Conservation (phyloP, 2,113 vertebrate genomes). For the Dicaeum eximium region DNA sequence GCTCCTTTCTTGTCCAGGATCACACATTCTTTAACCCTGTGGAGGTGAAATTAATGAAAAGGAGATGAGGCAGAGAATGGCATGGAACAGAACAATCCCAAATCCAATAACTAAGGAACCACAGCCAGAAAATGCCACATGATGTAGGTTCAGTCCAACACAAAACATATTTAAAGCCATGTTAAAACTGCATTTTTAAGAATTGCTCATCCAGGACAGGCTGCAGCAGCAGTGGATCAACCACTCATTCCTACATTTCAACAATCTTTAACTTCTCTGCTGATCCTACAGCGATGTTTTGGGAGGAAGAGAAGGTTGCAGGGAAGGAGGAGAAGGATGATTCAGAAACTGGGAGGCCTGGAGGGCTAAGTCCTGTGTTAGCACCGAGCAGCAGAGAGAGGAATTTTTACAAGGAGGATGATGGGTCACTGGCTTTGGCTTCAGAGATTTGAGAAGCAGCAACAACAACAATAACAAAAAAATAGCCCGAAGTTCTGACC, state of each 20-base stretch:
- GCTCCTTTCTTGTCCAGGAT: neutral
- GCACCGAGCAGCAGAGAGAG: neutral
- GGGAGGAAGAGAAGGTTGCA: neutral
- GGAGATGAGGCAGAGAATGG: neutral
- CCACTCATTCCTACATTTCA: neutral
- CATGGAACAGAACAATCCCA: neutral
- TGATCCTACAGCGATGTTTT: neutral
- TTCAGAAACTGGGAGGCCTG: neutral
- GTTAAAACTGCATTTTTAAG: neutral
- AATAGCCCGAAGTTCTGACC: neutral
- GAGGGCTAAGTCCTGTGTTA: neutral
- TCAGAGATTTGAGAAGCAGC: neutral
- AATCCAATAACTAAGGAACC: neutral
- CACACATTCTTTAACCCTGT: neutral
- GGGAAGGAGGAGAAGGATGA: neutral
- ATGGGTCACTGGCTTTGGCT: neutral
- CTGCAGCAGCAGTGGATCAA: neutral
- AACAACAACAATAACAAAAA: neutral
- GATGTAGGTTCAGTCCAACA: neutral
- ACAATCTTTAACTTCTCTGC: neutral
- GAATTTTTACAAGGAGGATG: neutral
- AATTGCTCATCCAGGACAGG: neutral
- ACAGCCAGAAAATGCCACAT: neutral
- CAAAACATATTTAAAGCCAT: neutral
- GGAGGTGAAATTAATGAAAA: neutral